Percentiles rank a stretch among this genome's conserved stretches.
Evolutionary conservation across 2,888 invertebrate species (phyloP).

Genomic region (Torymus tubicola): DNA sequence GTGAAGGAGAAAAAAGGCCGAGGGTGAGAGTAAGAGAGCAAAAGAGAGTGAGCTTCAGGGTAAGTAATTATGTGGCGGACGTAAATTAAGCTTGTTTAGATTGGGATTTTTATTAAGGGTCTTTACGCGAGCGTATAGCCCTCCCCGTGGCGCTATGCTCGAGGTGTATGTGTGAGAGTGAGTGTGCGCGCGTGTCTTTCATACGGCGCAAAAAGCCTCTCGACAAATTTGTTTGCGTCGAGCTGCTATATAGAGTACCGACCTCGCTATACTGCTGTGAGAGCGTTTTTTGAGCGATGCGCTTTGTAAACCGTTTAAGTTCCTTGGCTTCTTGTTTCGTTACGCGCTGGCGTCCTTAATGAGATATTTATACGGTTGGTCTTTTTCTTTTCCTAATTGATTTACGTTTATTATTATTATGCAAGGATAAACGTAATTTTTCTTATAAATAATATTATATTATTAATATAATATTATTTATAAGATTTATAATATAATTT

Average conservation of each 20-base stretch:
- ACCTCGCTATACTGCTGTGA: background rate
- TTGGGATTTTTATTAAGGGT: conserved; percentile 77
- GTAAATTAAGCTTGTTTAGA: conserved; percentile 77
- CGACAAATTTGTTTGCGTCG: conserved; percentile 43
- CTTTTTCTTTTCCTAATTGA: too few relatives aligned
- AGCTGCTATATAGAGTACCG: background rate
- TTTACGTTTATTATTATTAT: too few relatives aligned
- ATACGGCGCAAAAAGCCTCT: conserved; percentile 18
- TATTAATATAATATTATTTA: too few relatives aligned
- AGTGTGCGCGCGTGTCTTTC: conserved; percentile 4
- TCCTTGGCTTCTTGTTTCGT: too few relatives aligned
- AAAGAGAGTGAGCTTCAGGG: conserved; percentile 66
- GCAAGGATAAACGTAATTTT: too few relatives aligned
- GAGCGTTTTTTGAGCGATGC: too few relatives aligned
- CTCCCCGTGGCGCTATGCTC: conserved; percentile 65
- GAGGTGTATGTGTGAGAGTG: conserved; percentile 63
- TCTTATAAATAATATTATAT: too few relatives aligned
- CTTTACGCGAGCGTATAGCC: conserved; percentile 71
- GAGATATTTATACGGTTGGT: background rate
- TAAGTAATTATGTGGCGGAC: conserved; percentile 77
- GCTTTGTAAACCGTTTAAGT: too few relatives aligned
- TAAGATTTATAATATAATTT: too few relatives aligned
- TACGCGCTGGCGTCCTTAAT: too few relatives aligned
- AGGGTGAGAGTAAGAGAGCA: conserved; percentile 47
- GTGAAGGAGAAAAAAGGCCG: conserved; percentile 7